Conservation (phyloP, 2,113 vertebrate genomes). For the Mastomys coucha region DNA sequence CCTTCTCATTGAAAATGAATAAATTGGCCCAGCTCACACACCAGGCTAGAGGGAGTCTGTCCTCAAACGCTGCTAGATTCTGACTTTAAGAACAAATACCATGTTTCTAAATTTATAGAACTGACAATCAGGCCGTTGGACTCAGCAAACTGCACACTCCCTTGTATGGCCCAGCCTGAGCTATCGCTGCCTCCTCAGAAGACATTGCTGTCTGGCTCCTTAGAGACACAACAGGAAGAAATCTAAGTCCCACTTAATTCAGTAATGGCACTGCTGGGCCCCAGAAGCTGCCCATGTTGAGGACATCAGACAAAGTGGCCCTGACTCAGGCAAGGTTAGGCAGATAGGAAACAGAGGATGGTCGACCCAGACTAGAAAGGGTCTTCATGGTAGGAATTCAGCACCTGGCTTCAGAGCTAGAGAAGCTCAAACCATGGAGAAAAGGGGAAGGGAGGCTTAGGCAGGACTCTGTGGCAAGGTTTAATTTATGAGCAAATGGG, state of each 20-base stretch:
- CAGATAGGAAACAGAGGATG: neutral
- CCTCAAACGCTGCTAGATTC: conserved; percentile 18
- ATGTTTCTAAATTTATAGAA: conserved; percentile 49
- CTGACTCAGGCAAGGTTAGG: neutral
- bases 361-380: neutral
- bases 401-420: neutral
- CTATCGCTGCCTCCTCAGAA: neutral
- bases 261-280: neutral
- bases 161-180: neutral
- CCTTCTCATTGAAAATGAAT: conserved; percentile 31
- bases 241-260: neutral
- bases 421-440: neutral
- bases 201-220: neutral
- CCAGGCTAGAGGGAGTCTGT: conserved; percentile 30
- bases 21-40: neutral
- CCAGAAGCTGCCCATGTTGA: neutral
- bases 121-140: conserved; percentile 37
- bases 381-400: neutral
- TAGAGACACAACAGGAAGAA: neutral
- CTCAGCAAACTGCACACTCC: neutral
- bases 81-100: conserved; percentile 58
- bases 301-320: accelerated
- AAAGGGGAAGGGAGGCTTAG: neutral
- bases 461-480: neutral
- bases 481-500: neutral